phyloP scores from a whole-genome alignment of 1,140 invertebrate species.

The Drosophila parabipectinata region DNA sequence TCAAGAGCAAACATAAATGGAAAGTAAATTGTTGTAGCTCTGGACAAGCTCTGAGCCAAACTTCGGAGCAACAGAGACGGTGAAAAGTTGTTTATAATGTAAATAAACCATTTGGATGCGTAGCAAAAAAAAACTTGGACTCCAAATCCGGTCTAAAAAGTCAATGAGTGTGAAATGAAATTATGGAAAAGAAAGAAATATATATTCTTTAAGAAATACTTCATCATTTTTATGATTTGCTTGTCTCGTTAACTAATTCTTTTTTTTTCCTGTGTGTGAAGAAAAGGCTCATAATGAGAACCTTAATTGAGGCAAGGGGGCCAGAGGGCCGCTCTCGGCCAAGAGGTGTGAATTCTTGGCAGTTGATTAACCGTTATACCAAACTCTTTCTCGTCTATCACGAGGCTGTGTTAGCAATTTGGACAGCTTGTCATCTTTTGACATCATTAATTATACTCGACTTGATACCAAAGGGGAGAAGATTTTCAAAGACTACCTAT shows the following conservation, averaged over 20 bases:
- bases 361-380: conserved; percentile 66
- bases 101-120: conserved; percentile 79
- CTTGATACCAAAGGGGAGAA: conserved; percentile 6
- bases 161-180: conserved; percentile 71
- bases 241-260: neutral
- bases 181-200: conserved; percentile 17
- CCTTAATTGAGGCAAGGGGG: conserved; percentile 50
- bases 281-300: conserved; percentile 41
- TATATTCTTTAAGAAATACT: neutral
- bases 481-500: too few relatives aligned
- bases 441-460: conserved; percentile 46
- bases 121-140: conserved; percentile 36
- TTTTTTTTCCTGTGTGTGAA: conserved; percentile 12
- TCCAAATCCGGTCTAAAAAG: conserved; percentile 68
- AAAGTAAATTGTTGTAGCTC: conserved; percentile 68
- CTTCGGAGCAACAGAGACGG: conserved; percentile 7
- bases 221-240: neutral
- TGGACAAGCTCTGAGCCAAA: conserved; percentile 11
- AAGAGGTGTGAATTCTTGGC: conserved; percentile 54
- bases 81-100: conserved; percentile 69
- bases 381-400: conserved; percentile 21
- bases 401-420: conserved; percentile 31
- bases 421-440: conserved; percentile 34
- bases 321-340: neutral
- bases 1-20: conserved; percentile 78